A percentile compares a stretch with the other conserved stretches of the same genome.
These are phyloP conservation scores for Pithys albifrons DNA, from an alignment of 2,113 vertebrate species.

Conservation along the genomic window DNA sequence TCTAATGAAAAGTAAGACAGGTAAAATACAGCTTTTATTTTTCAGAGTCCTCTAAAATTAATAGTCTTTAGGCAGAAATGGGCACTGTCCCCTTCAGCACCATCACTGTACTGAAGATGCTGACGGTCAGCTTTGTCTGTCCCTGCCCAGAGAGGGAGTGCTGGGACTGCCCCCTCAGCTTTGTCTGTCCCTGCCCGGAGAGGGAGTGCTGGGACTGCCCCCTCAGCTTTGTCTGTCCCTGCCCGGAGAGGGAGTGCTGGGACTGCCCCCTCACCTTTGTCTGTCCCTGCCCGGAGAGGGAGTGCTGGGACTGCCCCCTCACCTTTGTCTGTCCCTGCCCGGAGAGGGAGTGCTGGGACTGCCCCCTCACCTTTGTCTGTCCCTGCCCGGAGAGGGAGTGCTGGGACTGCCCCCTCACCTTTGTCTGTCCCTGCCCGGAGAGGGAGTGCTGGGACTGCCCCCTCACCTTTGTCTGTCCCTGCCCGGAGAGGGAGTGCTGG, in stretches of 20 bases:
- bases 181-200: neutral
- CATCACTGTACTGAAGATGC: neutral
- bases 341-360: neutral
- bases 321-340: neutral
- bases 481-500: too few species aligned
- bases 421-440: too few species aligned
- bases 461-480: too few species aligned
- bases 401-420: neutral
- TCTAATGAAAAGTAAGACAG: neutral
- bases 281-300: neutral
- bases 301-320: neutral
- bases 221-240: neutral
- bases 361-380: neutral
- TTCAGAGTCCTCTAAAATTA: neutral
- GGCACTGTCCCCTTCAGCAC: neutral
- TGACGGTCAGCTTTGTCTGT: neutral
- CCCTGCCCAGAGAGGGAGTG: neutral
- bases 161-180: neutral
- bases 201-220: neutral
- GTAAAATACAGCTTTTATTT: neutral
- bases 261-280: neutral
- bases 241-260: neutral
- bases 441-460: too few species aligned
- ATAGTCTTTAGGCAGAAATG: neutral
- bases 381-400: neutral